Conservation (phyloP, 2,113 vertebrate genomes). For the Thryonomys swinderianus region DNA sequence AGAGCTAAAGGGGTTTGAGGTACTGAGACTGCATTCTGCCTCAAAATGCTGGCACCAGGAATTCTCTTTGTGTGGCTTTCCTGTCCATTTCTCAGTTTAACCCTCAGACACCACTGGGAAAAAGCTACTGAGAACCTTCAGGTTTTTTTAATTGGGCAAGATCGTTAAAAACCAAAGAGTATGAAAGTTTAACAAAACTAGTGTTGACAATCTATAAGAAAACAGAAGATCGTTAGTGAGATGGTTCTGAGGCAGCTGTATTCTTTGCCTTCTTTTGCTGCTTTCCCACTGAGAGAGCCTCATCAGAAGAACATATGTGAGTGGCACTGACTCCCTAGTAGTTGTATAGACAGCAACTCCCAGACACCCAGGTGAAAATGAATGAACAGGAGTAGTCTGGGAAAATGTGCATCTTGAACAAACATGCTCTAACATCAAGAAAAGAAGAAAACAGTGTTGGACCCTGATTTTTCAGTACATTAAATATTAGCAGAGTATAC, state of each 20-base stretch:
- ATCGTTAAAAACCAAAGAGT: background rate
- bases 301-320: background rate
- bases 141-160: slow-evolving; percentile 1
- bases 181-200: background rate
- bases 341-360: background rate
- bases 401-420: slow-evolving; percentile 25
- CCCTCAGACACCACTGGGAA: slow-evolving; percentile 14
- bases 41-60: background rate
- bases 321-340: slow-evolving; percentile 12
- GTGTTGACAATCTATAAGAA: background rate
- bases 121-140: background rate
- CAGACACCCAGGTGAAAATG: slow-evolving; percentile 19
- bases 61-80: background rate
- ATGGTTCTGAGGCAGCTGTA: background rate
- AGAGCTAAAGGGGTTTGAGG: background rate
- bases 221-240: background rate
- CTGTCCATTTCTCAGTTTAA: background rate
- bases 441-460: background rate
- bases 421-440: background rate
- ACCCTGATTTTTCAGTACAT: background rate
- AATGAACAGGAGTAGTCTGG: background rate
- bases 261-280: background rate
- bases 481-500: slow-evolving; percentile 21
- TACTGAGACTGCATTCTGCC: background rate
- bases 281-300: background rate